Base-by-base conservation (phyloP, 2,888 invertebrate species). In the Napeogenes inachia region DNA sequence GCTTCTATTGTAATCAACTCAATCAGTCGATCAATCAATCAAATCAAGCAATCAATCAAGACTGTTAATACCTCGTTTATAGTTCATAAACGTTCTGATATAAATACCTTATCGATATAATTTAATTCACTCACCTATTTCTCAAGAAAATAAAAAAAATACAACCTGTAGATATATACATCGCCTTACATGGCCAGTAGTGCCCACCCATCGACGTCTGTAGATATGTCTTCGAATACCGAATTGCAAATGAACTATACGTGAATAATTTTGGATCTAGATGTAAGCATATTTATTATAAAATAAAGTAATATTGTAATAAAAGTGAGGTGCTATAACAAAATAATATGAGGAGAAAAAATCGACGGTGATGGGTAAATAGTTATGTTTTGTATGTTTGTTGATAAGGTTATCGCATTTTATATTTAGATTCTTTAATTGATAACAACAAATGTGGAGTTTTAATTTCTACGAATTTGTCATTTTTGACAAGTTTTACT, bases 351-450 rank as follows among this genome's bases (percentile, higher is more conserved):
- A 78, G 74, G 74, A 68, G 67, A 63, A 68, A 65, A 72, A 68
- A 62, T 66, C 60, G 61, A 60, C 68, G 69, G 75, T 79, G 75
- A 85, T 85, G 85, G 83, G 68, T 68, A 53, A 58, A 64, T 60
- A 50, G 5, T 50, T 30, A 8, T 50, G 21, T 50, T 30, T 50
- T 50, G 12, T 50, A 30, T 30, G 8, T 50, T 30, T 50, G 8
- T 30, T 50, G 30, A 50, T 50, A 50, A 30, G 21, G 8, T 50
- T 30, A 30, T 50, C 50, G 30, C 10, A 30, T 50, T 47, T 50
- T 42, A 42, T 42, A 42, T 42, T 42, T 42, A 42, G 42, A 30
- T 50, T 50, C 3, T 2, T 50, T 30, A 8, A 50, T 50, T 8
- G 30, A 30, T 30, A 50, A 4, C 10, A 21, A 30, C 21, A 50